Evolutionary conservation across 2,888 invertebrate genomes (phyloP), one percentile per base, ranked within the genome.

Genomic region (Eurytoma adleriae): DNA sequence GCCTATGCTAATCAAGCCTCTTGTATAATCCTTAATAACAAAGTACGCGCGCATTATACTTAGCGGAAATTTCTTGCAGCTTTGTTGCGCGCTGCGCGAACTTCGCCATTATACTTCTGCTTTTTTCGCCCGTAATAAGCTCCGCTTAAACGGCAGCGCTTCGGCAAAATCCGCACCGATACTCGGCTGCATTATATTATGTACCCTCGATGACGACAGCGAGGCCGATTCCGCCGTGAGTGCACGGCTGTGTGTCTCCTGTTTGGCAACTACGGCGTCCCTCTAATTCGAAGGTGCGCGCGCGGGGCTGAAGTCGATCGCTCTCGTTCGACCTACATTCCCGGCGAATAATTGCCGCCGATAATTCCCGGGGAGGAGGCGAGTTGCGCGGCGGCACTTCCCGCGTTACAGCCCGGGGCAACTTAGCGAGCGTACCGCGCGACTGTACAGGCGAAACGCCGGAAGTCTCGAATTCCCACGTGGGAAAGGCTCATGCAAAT

Each of bases 381-480:
- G 40, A 40, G 40, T 40, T 40, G 10, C 40, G 7, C 40, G 40
- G 40, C 40, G 40, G 40, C 54, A 14, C 54, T 54, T 54, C 54
- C 54, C 5, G 14, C n/a, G 16, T 14, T 14, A 3, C 4, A 1
- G n/a, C 54, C 14, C 16, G 1, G 12, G n/a, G 64, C 40, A 64
- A 64, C 64, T 40, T 24, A 24, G 18, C 30, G 48, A 40, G 20
- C 64, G 64, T 64, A 40, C 48, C 16, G n/a, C 40, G 24, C 16
- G 18, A 12, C 4, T 18, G 27, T 14, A 14, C 18, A 56, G 48
- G n/a, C 62, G 59, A 69, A 40, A 14, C 16, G 50, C 70, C 75
- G 79, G 79, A 79, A 79, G 79, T 79, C 52, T 79, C 75, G 79
- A 52, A 57, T 75, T 79, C 80, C 40, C 72, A 54, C 80, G 80